A percentile compares a stretch with the other conserved stretches of the same genome.
Conservation (phyloP, 1,140 invertebrate species). For the Polyergus mexicanus region DNA sequence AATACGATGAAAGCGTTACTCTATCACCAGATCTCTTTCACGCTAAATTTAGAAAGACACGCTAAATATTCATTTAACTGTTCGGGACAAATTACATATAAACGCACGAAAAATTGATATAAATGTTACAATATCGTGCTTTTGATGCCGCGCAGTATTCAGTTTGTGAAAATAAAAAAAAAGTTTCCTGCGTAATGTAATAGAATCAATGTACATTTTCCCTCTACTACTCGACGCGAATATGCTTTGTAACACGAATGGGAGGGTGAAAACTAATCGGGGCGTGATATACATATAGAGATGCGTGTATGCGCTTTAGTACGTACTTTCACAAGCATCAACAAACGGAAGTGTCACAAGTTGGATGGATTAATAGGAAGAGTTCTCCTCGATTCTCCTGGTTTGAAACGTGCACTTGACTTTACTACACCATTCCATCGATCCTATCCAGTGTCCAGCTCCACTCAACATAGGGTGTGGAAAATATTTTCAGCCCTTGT, state of each 20-base stretch:
- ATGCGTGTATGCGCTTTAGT: not conserved
- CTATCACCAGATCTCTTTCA: not conserved
- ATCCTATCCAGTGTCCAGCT: constrained; percentile 8
- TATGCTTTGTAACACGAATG: not conserved
- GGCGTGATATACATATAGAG: not conserved
- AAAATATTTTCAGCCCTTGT: constrained; percentile 46
- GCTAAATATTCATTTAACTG: not conserved
- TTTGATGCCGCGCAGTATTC: not conserved
- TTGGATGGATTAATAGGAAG: constrained; percentile 34
- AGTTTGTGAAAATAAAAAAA: constrained; percentile 7
- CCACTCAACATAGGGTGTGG: constrained; percentile 4
- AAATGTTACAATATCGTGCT: not conserved
- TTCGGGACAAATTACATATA: not conserved
- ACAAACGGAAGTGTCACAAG: constrained; percentile 13
- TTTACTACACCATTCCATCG: constrained; percentile 44
- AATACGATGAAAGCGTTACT: not conserved
- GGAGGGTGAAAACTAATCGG: not conserved
- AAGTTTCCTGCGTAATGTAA: not conserved
- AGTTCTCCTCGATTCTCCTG: no score
- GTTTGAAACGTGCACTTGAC: constrained; percentile 25
- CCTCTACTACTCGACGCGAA: no score
- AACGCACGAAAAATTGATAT: not conserved
- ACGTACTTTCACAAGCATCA: not conserved
- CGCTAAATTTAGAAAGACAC: not conserved
- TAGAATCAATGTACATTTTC: not conserved